Evolutionary conservation across 2,797 vertebrate genomes (phyloP).

Genomic region (Rhynchotus rufescens): DNA sequence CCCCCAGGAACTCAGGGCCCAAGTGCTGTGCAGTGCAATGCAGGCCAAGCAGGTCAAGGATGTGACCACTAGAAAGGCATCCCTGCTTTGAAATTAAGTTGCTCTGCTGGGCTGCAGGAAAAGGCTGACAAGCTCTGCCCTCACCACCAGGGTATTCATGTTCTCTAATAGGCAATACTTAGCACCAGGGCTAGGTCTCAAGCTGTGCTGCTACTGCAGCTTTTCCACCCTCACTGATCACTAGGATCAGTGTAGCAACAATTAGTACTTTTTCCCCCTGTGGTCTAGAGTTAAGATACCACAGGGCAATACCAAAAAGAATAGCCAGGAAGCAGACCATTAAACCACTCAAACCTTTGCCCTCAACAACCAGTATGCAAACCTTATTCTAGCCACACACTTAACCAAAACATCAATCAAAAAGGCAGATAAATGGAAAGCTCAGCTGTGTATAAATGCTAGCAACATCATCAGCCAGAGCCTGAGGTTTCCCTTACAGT

Average conservation of each 20-base stretch:
- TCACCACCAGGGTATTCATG: not conserved
- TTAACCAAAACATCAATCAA: not conserved
- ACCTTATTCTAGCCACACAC: not conserved
- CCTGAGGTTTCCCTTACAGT: not conserved
- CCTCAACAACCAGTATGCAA: not conserved
- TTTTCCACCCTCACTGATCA: not conserved
- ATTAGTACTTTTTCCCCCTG: not conserved
- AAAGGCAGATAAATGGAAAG: not conserved
- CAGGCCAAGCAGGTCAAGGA: not conserved
- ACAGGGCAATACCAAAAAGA: accelerated
- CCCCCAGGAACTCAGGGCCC: not conserved
- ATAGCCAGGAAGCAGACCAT: not conserved
- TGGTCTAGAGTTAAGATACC: not conserved
- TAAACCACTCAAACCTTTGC: not conserved
- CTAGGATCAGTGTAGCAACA: not conserved
- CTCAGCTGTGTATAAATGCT: not conserved
- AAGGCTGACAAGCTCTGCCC: not conserved
- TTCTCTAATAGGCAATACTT: not conserved
- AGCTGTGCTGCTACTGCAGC: not conserved
- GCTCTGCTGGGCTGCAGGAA: not conserved
- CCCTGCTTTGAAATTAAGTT: not conserved
- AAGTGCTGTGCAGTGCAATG: accelerated
- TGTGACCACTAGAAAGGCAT: not conserved
- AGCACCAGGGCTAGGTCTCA: not conserved
- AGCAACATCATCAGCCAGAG: not conserved